phyloP scores from a whole-genome alignment of 2,888 invertebrate species.

The Chirona hameri region DNA sequence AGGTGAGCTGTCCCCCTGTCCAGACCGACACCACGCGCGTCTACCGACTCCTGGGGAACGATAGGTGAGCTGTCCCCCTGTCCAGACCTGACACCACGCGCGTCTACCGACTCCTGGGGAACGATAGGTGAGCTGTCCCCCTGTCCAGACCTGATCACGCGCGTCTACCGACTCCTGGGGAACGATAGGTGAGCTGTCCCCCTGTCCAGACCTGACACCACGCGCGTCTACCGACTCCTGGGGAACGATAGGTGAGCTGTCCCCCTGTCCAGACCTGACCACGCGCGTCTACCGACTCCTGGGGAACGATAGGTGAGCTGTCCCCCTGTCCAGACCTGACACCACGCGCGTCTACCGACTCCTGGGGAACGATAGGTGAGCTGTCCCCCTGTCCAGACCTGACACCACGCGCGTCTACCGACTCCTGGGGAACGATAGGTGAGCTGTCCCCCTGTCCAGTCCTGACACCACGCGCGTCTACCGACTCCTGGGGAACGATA shows the following conservation, averaged over 20 bases:
- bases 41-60: constrained; percentile 88
- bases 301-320: constrained; percentile 67
- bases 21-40: constrained; percentile 84
- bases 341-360: background rate
- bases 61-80: constrained; percentile 64
- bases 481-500: constrained; percentile 56
- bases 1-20: too few relatives aligned
- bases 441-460: background rate
- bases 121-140: constrained; percentile 67
- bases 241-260: constrained; percentile 82
- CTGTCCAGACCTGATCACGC: background rate
- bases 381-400: too few relatives aligned
- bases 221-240: constrained; percentile 82
- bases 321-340: too few relatives aligned
- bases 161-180: too few relatives aligned
- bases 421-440: constrained; percentile 94
- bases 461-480: background rate
- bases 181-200: too few relatives aligned
- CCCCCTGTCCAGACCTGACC: background rate
- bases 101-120: too few relatives aligned
- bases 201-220: too few relatives aligned
- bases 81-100: background rate
- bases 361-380: too few relatives aligned
- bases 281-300: background rate
- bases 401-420: constrained; percentile 87